Evolutionary conservation across 2,113 vertebrate genomes (phyloP), one percentile per base, ranked within the genome.

Genomic region (Mormyrus lacerda): DNA sequence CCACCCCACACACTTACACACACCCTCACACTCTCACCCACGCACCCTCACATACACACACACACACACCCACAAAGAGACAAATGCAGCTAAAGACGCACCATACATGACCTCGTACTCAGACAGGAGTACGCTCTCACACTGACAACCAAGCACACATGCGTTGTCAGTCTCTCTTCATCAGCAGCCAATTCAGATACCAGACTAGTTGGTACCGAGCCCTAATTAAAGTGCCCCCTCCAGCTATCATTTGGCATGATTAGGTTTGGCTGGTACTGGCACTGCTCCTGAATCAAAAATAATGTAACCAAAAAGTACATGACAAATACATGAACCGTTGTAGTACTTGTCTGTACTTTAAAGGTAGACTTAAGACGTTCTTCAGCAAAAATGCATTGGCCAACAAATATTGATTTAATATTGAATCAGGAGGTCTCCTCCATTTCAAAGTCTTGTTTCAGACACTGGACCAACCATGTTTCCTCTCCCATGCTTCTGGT

Each of bases 181-280:
- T 89, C 51, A 21, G 89, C 88, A 90, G 92, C 91, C 90, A 85
- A 87, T 90, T 92, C 90, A 88, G 93, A 90, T 89, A 88, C 58
- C 88, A 89, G 92, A 92, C 91, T 89, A 90, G 90, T 89, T 91
- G 91, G 93, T 95, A 93, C 93, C 61, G 90, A 91, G 91, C 93
- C 93, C 94, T 94, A 95, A 95, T 94, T 94, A 93, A 95, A 94
- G 95, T 94, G 93, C 93, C 89, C 90, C 53, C 92, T 92, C 92
- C 94, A 90, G 92, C 92, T 91, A 53, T 50, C 89, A 17, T 91
- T 93, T 91, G 92, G 93, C 92, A 92, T 89, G 89, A 90, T 90
- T 87, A 69, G 90, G 58, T 90, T 90, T 53, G 58, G 90, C 92
- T 93, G 94, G 93, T 93, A 93, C 92, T 91, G 93, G 93, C 93